phyloP scores from a whole-genome alignment of 2,797 vertebrate species.

The Gymnothorax javanicus region DNA sequence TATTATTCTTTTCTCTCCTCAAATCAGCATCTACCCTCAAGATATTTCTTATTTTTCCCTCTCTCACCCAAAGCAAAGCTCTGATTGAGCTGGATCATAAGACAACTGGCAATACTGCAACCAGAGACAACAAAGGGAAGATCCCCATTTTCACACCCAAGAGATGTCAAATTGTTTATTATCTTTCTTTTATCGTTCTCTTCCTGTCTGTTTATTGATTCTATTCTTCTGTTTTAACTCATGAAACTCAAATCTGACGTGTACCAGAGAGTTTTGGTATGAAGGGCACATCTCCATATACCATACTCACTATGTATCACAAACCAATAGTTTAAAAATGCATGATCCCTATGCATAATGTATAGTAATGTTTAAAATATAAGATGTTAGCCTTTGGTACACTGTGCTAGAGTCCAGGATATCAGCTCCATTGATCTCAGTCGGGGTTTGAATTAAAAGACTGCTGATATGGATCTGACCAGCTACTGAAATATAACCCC shows the following conservation, averaged over 20 bases:
- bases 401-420: constrained; percentile 44
- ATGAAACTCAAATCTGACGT: constrained; percentile 49
- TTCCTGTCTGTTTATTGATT: constrained; percentile 51
- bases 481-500: not conserved
- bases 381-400: constrained; percentile 55
- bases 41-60: constrained; percentile 51
- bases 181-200: constrained; percentile 54
- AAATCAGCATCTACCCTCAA: constrained; percentile 72
- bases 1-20: constrained; percentile 67
- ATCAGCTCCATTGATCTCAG: constrained; percentile 56
- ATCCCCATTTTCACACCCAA: constrained; percentile 52
- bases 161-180: constrained; percentile 66
- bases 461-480: not conserved
- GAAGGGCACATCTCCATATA: constrained; percentile 38
- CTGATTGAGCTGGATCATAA: constrained; percentile 57
- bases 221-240: constrained; percentile 57
- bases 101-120: constrained; percentile 61
- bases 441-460: constrained; percentile 44
- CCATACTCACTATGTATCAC: constrained; percentile 41
- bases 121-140: constrained; percentile 60
- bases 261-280: constrained; percentile 41
- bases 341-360: constrained; percentile 42
- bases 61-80: constrained; percentile 54
- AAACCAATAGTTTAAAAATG: constrained; percentile 58
- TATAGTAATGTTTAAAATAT: constrained; percentile 62